phyloP scores from a whole-genome alignment of 1,140 invertebrate species.

The Drosophila nasuta region DNA sequence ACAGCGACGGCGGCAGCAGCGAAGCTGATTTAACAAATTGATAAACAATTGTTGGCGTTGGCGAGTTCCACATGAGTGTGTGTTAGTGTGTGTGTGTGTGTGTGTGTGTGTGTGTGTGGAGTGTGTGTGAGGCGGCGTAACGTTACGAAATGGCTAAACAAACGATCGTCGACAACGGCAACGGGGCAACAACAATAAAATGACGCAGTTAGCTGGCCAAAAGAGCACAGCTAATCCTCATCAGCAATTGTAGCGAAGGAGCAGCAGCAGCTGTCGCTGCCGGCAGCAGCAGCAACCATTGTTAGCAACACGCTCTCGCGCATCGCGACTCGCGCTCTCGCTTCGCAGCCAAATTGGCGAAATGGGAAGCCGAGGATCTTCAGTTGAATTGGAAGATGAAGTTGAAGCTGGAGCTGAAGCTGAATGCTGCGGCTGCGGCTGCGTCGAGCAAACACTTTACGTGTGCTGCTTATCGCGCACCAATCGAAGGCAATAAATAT shows the following conservation, averaged over 20 bases:
- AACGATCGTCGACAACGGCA: slow-evolving; percentile 56
- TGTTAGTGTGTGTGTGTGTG: slow-evolving; percentile 7
- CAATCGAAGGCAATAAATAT: slow-evolving; percentile 85
- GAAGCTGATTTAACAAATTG: slow-evolving; percentile 81
- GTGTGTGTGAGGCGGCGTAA: slow-evolving; percentile 50
- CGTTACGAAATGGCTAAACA: slow-evolving; percentile 80
- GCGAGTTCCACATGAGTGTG: slow-evolving; percentile 33
- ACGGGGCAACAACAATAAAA: slow-evolving; percentile 22
- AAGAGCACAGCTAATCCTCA: slow-evolving; percentile 20
- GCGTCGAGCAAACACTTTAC: slow-evolving; percentile 77
- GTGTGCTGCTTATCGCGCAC: slow-evolving; percentile 80
- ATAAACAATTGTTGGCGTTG: slow-evolving; percentile 83
- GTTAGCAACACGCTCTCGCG: slow-evolving; percentile 27
- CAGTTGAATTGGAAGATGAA: slow-evolving; percentile 5
- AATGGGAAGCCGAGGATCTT: slow-evolving; percentile 4
- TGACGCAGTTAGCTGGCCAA: slow-evolving; percentile 23
- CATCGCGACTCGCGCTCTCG: neutral
- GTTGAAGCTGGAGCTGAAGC: slow-evolving; percentile 4
- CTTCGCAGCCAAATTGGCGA: slow-evolving; percentile 20
- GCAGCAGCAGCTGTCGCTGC: slow-evolving; percentile 63
- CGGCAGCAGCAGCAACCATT: slow-evolving; percentile 53
- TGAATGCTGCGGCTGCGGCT: slow-evolving; percentile 16
- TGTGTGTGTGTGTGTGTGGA: no score
- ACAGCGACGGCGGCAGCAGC: slow-evolving; percentile 49
- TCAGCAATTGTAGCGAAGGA: slow-evolving; percentile 17